Conservation (phyloP, 2,888 invertebrate species). For the Andrena praecox region DNA sequence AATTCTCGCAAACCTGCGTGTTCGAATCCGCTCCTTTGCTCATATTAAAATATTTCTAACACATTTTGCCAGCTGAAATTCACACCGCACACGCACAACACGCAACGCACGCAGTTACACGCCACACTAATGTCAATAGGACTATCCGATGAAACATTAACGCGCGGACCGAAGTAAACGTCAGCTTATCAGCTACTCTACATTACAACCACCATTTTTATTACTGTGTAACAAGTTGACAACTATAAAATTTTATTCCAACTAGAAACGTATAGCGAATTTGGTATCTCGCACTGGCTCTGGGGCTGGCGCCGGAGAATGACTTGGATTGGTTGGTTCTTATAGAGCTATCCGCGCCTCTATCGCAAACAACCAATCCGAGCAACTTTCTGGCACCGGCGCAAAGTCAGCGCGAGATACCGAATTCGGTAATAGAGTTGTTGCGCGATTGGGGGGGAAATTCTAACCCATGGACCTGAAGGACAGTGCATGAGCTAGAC, state of each 20-base stretch:
- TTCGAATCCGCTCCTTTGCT: conserved; percentile 71
- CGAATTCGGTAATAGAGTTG: too few species aligned
- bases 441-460: too few species aligned
- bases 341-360: too few species aligned
- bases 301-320: too few species aligned
- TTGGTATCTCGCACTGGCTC: too few species aligned
- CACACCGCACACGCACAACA: conserved; percentile 43
- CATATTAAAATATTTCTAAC: conserved; percentile 71
- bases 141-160: conserved; percentile 66
- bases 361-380: too few species aligned
- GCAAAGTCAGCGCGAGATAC: too few species aligned
- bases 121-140: conserved; percentile 32
- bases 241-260: conserved; percentile 37
- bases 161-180: conserved; percentile 75
- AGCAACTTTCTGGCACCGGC: too few species aligned
- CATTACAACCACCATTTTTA: conserved; percentile 78
- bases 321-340: too few species aligned
- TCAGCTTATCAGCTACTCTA: conserved; percentile 65
- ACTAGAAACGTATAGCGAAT: conserved; percentile 26
- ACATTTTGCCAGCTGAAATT: conserved; percentile 66
- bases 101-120: conserved; percentile 43
- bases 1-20: conserved; percentile 66
- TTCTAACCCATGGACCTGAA: too few species aligned
- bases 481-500: too few species aligned
- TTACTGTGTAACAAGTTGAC: conserved; percentile 66